Evolutionary conservation across 2,113 vertebrate species (phyloP).

Genomic region (Sakesphorus luctuosus): DNA sequence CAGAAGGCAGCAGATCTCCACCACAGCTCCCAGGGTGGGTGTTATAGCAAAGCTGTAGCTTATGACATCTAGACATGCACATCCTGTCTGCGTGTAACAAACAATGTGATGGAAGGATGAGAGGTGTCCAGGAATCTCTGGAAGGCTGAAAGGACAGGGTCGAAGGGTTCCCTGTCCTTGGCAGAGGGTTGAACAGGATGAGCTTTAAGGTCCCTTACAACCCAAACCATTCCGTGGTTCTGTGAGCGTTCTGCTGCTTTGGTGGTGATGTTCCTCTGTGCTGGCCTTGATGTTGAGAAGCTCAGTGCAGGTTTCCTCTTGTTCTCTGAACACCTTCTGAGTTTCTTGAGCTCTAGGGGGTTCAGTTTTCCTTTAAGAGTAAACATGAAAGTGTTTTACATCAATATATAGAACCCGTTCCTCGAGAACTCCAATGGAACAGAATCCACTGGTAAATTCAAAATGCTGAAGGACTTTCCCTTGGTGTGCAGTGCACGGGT

Average conservation of each 20-base stretch:
- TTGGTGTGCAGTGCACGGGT: not conserved
- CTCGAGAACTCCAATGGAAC: not conserved
- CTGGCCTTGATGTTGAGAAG: not conserved
- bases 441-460: not conserved
- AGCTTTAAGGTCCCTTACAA: not conserved
- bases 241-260: not conserved
- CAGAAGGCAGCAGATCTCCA: not conserved
- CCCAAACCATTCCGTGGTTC: not conserved
- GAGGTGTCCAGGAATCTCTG: rapidly evolving
- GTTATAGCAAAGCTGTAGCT: not conserved
- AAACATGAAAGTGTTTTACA: not conserved
- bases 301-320: not conserved
- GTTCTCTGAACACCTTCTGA: not conserved
- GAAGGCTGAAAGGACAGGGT: not conserved
- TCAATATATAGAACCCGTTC: not conserved
- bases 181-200: not conserved
- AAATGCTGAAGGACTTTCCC: not conserved
- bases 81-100: rapidly evolving
- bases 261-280: not conserved
- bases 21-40: not conserved
- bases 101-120: rapidly evolving
- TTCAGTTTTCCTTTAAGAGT: not conserved
- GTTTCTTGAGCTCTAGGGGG: not conserved
- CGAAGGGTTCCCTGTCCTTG: not conserved
- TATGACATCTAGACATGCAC: not conserved